Percentiles rank a stretch among this genome's conserved stretches.
These are phyloP conservation scores for Danio kyathit DNA, from an alignment of 2,797 vertebrate genomes.

Conservation along the genomic window DNA sequence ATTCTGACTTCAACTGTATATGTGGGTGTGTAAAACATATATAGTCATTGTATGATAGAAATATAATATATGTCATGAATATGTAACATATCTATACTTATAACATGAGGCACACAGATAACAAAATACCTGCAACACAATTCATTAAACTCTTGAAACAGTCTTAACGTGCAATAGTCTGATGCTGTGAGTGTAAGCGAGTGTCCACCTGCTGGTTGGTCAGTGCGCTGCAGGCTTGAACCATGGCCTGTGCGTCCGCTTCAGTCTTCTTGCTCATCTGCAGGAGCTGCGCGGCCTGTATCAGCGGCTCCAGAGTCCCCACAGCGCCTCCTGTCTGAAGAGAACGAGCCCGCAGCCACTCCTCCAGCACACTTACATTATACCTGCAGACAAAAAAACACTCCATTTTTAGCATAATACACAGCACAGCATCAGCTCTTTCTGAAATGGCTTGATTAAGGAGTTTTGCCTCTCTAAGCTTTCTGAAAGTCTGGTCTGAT, in stretches of 20 bases:
- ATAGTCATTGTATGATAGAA: too few species aligned
- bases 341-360: constrained; percentile 79
- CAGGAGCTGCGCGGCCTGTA: constrained; percentile 84
- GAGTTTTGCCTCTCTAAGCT: too few species aligned
- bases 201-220: constrained; percentile 79
- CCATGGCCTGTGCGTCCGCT: constrained; percentile 75
- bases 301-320: constrained; percentile 79
- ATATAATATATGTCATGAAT: too few species aligned
- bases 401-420: background rate
- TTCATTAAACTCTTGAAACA: background rate
- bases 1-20: too few species aligned
- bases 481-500: too few species aligned
- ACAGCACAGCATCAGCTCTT: background rate
- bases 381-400: constrained; percentile 65
- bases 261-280: constrained; percentile 83
- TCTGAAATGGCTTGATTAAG: too few species aligned
- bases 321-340: constrained; percentile 77
- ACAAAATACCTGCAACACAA: background rate
- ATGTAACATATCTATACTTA: too few species aligned
- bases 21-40: too few species aligned
- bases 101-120: too few species aligned
- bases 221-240: constrained; percentile 80
- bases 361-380: constrained; percentile 83
- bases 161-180: background rate
- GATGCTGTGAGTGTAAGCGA: background rate